Percentiles rank a stretch among this genome's conserved stretches.
Conservation (phyloP, 2,113 vertebrate genomes). For the Ptilorrhoa leucosticta region DNA sequence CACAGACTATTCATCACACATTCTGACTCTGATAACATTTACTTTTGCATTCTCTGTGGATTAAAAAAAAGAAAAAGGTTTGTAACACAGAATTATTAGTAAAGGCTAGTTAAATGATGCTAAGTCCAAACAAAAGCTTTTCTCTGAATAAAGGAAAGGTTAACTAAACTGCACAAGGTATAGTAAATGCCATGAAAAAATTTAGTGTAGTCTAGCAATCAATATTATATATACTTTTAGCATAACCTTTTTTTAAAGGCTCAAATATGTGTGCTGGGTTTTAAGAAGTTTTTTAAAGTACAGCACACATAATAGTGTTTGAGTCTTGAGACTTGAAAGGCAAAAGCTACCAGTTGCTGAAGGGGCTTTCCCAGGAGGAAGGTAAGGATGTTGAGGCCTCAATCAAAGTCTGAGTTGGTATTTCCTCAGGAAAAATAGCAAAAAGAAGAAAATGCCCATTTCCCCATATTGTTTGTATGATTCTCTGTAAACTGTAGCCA, state of each 20-base stretch:
- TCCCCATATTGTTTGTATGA: background rate
- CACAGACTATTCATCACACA: background rate
- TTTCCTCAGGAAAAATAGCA: background rate
- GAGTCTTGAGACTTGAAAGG: background rate
- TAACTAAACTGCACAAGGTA: conserved; percentile 14
- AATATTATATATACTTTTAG: background rate
- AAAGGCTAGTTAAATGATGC: background rate
- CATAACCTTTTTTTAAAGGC: background rate
- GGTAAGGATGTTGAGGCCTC: background rate
- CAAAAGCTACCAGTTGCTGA: background rate
- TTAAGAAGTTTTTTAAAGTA: background rate
- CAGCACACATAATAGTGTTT: background rate
- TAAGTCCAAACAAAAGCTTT: background rate
- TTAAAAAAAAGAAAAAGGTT: background rate
- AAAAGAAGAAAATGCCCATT: background rate
- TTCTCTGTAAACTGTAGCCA: background rate
- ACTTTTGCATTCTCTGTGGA: background rate
- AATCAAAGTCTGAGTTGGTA: background rate
- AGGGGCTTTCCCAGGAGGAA: background rate
- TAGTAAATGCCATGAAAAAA: conserved; percentile 5
- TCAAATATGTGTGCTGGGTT: background rate
- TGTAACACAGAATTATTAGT: background rate
- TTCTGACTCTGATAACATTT: background rate
- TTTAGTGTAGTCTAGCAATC: background rate
- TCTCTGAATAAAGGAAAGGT: background rate